Percentiles rank a stretch among this genome's conserved stretches.
These are phyloP conservation scores for Cydia amplana DNA, from an alignment of 1,140 invertebrate genomes.

Conservation along the genomic window DNA sequence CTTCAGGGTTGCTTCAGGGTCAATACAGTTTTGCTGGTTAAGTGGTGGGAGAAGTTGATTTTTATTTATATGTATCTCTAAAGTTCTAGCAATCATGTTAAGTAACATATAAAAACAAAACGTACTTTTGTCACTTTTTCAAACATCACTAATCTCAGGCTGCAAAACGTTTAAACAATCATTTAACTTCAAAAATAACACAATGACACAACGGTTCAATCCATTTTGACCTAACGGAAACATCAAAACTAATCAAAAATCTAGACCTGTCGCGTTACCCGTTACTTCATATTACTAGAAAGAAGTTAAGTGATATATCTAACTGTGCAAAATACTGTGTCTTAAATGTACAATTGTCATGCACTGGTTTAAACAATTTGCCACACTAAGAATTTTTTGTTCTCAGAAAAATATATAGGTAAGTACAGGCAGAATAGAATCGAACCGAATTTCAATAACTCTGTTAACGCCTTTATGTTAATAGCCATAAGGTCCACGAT, in stretches of 20 bases:
- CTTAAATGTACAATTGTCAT: background rate
- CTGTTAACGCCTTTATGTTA: background rate
- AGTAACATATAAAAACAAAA: too few species aligned
- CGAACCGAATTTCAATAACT: background rate
- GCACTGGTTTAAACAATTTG: background rate
- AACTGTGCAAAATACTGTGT: constrained; percentile 10
- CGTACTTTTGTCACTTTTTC: too few species aligned
- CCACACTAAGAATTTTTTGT: too few species aligned
- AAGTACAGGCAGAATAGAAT: background rate
- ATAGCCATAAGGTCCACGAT: background rate
- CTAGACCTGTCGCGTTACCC: background rate
- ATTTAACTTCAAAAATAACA: too few species aligned
- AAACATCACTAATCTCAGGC: too few species aligned
- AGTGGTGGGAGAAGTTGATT: too few species aligned
- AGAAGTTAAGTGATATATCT: background rate
- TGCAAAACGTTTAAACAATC: too few species aligned
- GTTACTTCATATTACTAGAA: constrained; percentile 14
- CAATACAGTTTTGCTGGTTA: background rate
- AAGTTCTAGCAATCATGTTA: too few species aligned
- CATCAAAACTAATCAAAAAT: constrained; percentile 20
- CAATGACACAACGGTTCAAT: background rate
- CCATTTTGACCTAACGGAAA: background rate
- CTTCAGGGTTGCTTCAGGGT: background rate
- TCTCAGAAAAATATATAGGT: too few species aligned
- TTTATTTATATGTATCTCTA: too few species aligned